phyloP scores from a whole-genome alignment of 2,113 vertebrate genomes.

The Gymnogyps californianus region DNA sequence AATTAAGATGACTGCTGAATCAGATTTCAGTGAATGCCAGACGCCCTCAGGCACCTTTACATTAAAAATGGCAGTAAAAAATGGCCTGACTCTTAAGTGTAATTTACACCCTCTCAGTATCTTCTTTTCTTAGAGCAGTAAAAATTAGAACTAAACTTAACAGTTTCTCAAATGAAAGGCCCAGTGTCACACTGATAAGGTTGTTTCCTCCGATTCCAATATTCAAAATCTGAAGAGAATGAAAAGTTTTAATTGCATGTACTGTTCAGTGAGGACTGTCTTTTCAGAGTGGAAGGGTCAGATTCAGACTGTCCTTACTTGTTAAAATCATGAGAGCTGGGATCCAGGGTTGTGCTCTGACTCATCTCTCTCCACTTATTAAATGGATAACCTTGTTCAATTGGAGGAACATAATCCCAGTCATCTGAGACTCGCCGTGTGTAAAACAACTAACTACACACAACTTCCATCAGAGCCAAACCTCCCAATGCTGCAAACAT shows the following conservation, averaged over 20 bases:
- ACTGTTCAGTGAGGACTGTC: neutral
- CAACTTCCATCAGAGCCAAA: neutral
- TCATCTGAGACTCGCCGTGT: neutral
- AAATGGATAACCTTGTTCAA: neutral
- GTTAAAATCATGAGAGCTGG: neutral
- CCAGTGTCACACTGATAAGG: neutral
- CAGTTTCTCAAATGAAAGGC: neutral
- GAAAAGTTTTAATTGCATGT: neutral
- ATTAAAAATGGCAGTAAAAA: neutral
- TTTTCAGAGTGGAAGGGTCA: neutral
- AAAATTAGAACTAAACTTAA: neutral
- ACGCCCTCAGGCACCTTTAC: neutral
- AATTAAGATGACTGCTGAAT: neutral
- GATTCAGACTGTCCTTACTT: neutral
- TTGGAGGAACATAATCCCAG: neutral
- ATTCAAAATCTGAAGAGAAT: neutral
- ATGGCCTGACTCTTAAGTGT: neutral
- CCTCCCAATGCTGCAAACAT: neutral
- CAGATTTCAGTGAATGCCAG: neutral
- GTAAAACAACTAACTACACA: neutral
- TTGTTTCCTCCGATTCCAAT: neutral
- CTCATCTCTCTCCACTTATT: neutral
- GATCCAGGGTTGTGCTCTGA: neutral
- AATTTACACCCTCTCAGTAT: neutral
- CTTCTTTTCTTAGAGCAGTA: neutral